A percentile compares a stretch with the other conserved stretches of the same genome.
phyloP scores from a whole-genome alignment of 2,113 vertebrate genomes.

The Pyxicephalus adspersus region DNA sequence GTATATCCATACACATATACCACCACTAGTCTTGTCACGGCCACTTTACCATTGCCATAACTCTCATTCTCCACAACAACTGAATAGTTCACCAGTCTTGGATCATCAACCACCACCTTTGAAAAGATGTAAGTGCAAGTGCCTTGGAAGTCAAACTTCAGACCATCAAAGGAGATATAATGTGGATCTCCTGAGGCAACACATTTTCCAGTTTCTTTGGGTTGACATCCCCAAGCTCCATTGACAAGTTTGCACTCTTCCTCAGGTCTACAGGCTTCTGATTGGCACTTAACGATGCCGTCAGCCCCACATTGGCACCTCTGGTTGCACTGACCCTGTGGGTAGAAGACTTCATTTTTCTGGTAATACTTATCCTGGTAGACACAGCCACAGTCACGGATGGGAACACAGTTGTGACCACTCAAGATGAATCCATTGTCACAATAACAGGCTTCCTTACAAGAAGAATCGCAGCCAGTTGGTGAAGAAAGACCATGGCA shows the following conservation, averaged over 20 bases:
- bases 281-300: constrained; percentile 17
- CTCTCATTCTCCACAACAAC: constrained; percentile 54
- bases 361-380: constrained; percentile 58
- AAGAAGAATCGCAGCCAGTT: constrained; percentile 55
- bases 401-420: constrained; percentile 62
- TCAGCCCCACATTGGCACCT: constrained; percentile 49
- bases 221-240: constrained; percentile 50
- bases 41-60: neutral
- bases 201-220: constrained; percentile 11
- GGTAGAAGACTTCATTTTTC: constrained; percentile 62
- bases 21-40: constrained; percentile 33
- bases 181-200: constrained; percentile 55
- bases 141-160: constrained; percentile 59
- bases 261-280: constrained; percentile 39
- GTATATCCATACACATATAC: constrained; percentile 53
- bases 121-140: constrained; percentile 59
- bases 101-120: constrained; percentile 28
- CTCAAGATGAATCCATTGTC: constrained; percentile 66
- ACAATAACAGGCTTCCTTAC: constrained; percentile 66
- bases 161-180: constrained; percentile 59
- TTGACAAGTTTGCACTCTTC: constrained; percentile 58
- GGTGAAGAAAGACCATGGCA: constrained; percentile 44
- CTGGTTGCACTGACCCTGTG: constrained; percentile 49
- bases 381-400: constrained; percentile 63
- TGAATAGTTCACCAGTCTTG: constrained; percentile 32